These are phyloP conservation scores for Sceliomorpha sp. DNA, from an alignment of 2,888 invertebrate genomes.

Conservation along the genomic window DNA sequence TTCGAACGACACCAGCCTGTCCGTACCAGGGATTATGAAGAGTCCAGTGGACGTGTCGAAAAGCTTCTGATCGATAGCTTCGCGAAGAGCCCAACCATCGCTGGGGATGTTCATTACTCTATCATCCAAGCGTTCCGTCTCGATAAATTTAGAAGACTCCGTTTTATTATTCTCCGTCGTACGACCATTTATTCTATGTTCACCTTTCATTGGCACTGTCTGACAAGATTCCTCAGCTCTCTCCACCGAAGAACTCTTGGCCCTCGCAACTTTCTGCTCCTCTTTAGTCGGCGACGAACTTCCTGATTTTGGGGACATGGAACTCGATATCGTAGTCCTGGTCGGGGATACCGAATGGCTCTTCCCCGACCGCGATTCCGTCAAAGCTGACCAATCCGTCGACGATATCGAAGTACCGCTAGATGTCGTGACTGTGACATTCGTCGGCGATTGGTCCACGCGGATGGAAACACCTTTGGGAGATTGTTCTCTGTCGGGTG, in stretches of 20 bases:
- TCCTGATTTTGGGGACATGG: conserved; percentile 22
- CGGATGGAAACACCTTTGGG: not conserved
- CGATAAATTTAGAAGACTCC: conserved; percentile 55
- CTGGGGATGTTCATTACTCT: conserved; percentile 89
- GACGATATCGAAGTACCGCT: conserved; percentile 3
- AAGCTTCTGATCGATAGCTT: conserved; percentile 90
- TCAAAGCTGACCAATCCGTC: conserved; percentile 19
- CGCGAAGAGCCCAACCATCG: conserved; percentile 90
- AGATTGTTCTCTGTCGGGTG: conserved; percentile 34
- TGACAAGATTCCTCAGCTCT: conserved; percentile 13
- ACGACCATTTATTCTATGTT: conserved; percentile 7
- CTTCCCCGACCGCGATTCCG: conserved; percentile 1
- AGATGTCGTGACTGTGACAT: conserved; percentile 34
- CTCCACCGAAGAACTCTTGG: not conserved
- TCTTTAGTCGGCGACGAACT: conserved; percentile 40
- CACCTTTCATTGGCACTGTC: conserved; percentile 33
- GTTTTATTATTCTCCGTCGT: conserved; percentile 48
- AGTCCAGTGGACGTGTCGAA: conserved; percentile 92
- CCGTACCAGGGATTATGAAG: conserved; percentile 93
- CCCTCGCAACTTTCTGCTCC: conserved; percentile 30
- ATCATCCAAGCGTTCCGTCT: conserved; percentile 82
- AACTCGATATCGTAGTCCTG: conserved; percentile 24
- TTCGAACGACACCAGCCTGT: conserved; percentile 90
- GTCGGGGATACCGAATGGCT: conserved; percentile 26
- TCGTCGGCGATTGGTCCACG: conserved; percentile 14